Evolutionary conservation across 2,888 invertebrate genomes (phyloP).

Genomic region (Zaprionus bogoriensis): DNA sequence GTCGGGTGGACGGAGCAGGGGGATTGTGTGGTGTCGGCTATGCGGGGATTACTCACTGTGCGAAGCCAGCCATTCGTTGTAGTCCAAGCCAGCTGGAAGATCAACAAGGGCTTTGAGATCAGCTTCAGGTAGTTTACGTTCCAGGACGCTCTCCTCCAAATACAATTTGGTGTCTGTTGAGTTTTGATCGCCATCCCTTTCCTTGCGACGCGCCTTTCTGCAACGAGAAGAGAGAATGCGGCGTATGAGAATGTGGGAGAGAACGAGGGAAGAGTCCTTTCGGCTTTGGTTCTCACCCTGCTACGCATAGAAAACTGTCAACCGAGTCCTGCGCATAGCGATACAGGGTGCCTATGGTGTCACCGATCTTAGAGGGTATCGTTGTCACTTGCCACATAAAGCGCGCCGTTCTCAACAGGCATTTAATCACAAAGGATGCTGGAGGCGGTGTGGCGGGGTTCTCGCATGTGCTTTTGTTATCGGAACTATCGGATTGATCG

Average conservation of each 20-base stretch:
- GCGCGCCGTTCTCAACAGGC: constrained; percentile 80
- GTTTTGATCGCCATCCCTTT: constrained; percentile 92
- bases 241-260: background rate
- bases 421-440: constrained; percentile 80
- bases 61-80: constrained; percentile 99
- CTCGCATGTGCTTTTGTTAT: background rate
- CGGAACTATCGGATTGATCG: background rate
- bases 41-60: constrained; percentile 92
- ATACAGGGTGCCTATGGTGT: constrained; percentile 82
- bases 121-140: constrained; percentile 96
- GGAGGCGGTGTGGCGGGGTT: constrained; percentile 27
- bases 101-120: constrained; percentile 97
- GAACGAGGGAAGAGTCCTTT: background rate
- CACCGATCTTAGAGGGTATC: constrained; percentile 83
- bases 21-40: background rate
- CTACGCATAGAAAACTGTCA: constrained; percentile 83
- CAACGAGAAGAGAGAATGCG: constrained; percentile 75
- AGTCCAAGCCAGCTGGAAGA: constrained; percentile 97
- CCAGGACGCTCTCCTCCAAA: constrained; percentile 96
- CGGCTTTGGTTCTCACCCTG: constrained; percentile 79
- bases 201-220: constrained; percentile 98
- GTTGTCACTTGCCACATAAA: constrained; percentile 83
- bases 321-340: constrained; percentile 83
- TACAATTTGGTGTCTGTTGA: constrained; percentile 95
- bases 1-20: background rate